Base-by-base conservation (phyloP, 2,888 invertebrate species). In the Lithophane leautieri region DNA sequence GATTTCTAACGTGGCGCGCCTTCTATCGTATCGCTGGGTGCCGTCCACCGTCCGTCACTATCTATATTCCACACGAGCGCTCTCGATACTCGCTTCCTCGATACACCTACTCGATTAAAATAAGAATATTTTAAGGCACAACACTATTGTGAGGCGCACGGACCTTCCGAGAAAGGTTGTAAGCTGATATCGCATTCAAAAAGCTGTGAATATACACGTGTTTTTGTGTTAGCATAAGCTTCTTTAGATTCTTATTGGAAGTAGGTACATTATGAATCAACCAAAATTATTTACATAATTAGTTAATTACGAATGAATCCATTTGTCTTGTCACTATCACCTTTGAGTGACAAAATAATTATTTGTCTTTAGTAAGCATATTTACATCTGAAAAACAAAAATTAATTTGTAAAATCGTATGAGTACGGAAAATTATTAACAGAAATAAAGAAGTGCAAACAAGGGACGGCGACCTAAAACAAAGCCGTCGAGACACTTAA, bases 31-130 rank as follows among this genome's bases (percentile, higher is more conserved):
- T 89, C 88, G 85, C 79, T 84, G 89, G 89, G 79, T 84, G 88
- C 86, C 90, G 94, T 91, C 94, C 94, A 93, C 90, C 92, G 95
- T 94, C 95, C 95, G 94, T 94, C 95, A 93, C 94, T 95, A 96
- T 96, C 96, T 92, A 88, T 89, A 90, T 96, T 96, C 96, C 95
- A 93, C 96, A 96, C 96, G 96, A 93, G 89, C 91, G 95, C 90
- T 85, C 89, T 83, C 92, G 93, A 93, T 93, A 91, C 91, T 92
- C 91, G 91, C 90, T 91, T 90, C 89, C 91, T 91, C 94, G 94
- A 94, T 94, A 93, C 93, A 93, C 93, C 91, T 90, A 92, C 92
- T 94, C 95, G 95, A 95, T 95, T 94, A 94, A 94, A 95, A 95
- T 95, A 95, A 95, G 95, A 96, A 95, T 94, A 93, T 92, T 92